Evolutionary conservation across 1,140 invertebrate genomes (phyloP), one percentile per base, ranked within the genome.

Genomic region (Euura saliciscinereae): DNA sequence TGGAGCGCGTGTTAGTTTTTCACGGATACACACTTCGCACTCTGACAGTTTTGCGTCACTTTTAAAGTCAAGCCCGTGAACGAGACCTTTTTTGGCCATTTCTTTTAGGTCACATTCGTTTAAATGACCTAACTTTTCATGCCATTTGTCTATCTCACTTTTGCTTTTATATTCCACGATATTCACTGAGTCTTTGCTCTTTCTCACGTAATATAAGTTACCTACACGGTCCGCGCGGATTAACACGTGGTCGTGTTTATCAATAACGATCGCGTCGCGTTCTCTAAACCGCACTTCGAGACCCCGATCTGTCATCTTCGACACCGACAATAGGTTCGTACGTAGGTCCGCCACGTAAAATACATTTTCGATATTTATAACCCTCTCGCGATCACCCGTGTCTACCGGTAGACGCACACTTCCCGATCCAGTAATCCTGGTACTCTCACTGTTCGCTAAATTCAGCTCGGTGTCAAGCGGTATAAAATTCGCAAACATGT

Each of bases 171-270:
- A 11, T 51, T 51, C 46, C 46, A 51, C 46, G 46, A 2, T 51
- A 51, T 51, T 11, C 46, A 51, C 46, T 51, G 46, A 51, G 46
- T 51, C 46, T 51, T 51, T 51, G 46, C 46, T 51, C 46, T 51
- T n/a, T n/a, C n/a, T n/a, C n/a, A n/a, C n/a, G n/a, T n/a, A n/a
- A n/a, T n/a, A n/a, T n/a, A n/a, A n/a, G n/a, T n/a, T n/a, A n/a
- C n/a, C n/a, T n/a, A n/a, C n/a, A n/a, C n/a, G n/a, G n/a, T n/a
- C n/a, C n/a, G n/a, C n/a, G n/a, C n/a, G n/a, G n/a, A n/a, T n/a
- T n/a, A n/a, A n/a, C n/a, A n/a, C n/a, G n/a, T n/a, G n/a, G n/a
- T n/a, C n/a, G n/a, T n/a, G n/a, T n/a, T n/a, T n/a, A n/a, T n/a
- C n/a, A n/a, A n/a, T n/a, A 51, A 51, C 46, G 46, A 51, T 51